Base-by-base conservation (phyloP, 1,140 invertebrate species). In the Paracyclopina nana region DNA sequence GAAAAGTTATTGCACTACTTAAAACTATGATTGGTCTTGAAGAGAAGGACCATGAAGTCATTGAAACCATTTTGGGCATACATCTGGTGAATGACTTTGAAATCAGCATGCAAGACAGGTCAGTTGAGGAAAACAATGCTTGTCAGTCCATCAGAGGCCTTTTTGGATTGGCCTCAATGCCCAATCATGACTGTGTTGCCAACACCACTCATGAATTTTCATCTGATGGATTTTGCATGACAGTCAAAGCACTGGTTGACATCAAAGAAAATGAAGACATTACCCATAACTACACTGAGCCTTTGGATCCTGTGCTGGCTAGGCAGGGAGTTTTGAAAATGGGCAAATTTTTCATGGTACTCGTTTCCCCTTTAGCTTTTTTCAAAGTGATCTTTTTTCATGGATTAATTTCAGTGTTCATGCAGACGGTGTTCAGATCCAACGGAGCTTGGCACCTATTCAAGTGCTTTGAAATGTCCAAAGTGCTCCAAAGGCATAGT, bases 241-340 rank as follows among this genome's bases (percentile, higher is more conserved):
- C 82, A 0, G 72, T 72, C 49, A 72, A 76, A 0, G 76, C 72
- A 54, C 59, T 69, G 0, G 61, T 69, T 9, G 73, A 79, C 20
- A 64, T 70, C 46, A 58, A 65, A 48, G 68, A 72, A 41, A 76
- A 73, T 9, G 71, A 75, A 22, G 61, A 68, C 1, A 73, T 85
- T 52, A 72, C 70, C 54, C 78, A 76, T 53, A 80, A 79, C 60
- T 85, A 85, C 55, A 78, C 79, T 0, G 77, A 78, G 59, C 68
- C 76, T 1, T 62, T 84, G 48, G 45, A 48, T 48, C 45, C 45
- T 4, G 14, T 48, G 6, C 22, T 48, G 14, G 4, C 16, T 16
- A 24, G 45, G 45, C 45, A 48, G 22, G 20, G 25, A 4, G 11
- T 48, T 4, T 22, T 48, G 3, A 11, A 16, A 30, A 48, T 30